A percentile compares a stretch with the other conserved stretches of the same genome.
phyloP scores from a whole-genome alignment of 2,797 vertebrate species.

The Enteromius treurensis region DNA sequence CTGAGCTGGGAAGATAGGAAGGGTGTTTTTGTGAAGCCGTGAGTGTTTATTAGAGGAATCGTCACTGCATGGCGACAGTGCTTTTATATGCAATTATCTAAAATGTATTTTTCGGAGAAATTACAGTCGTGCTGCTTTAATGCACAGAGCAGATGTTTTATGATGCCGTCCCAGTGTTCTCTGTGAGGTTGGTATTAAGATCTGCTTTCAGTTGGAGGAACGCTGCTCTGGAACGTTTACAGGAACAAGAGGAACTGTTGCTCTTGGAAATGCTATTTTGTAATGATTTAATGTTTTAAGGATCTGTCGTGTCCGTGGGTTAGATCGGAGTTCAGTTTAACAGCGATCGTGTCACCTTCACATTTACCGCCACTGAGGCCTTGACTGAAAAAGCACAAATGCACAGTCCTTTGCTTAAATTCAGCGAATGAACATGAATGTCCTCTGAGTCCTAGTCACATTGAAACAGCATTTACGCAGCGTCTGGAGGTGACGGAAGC shows the following conservation, averaged over 20 bases:
- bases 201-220: not conserved
- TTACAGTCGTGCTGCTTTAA: not conserved
- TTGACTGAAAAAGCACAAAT: not conserved
- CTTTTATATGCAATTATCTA: conserved; percentile 6
- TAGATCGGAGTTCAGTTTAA: not conserved
- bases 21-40: not conserved
- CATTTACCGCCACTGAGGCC: not conserved
- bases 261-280: not conserved
- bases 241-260: not conserved
- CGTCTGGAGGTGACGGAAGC: not conserved
- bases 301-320: not conserved
- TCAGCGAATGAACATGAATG: not conserved
- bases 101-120: not conserved
- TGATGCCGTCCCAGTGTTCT: not conserved
- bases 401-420: not conserved
- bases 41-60: not conserved
- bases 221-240: not conserved
- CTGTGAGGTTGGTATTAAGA: not conserved
- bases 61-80: not conserved
- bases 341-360: not conserved
- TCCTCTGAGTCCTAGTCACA: not conserved
- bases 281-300: not conserved
- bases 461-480: not conserved
- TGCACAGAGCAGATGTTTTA: not conserved
- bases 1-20: not conserved